Percentiles rank a stretch among this genome's conserved stretches.
Evolutionary conservation across 2,888 invertebrate species (phyloP).

Genomic region (Ectemnius lituratus): DNA sequence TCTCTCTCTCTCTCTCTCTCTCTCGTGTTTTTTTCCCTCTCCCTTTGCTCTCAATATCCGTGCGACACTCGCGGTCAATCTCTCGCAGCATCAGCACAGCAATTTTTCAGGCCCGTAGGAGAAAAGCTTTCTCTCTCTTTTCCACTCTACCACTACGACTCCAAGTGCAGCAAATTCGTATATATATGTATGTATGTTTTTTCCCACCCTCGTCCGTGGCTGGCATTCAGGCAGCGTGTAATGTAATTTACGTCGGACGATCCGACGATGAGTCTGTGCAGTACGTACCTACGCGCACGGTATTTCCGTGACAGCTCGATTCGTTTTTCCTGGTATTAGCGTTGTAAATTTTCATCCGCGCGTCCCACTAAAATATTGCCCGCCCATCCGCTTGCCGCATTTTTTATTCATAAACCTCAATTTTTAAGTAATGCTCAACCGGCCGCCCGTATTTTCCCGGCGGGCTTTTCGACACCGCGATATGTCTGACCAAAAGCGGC

Average conservation of each 20-base stretch:
- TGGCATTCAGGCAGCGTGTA: slow-evolving; percentile 36
- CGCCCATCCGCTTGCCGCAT: background rate
- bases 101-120: slow-evolving; percentile 17
- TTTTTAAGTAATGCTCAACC: slow-evolving; percentile 3
- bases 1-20: no score
- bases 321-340: slow-evolving; percentile 22
- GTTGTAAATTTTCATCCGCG: slow-evolving; percentile 31
- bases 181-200: slow-evolving; percentile 27
- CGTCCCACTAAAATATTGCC: slow-evolving; percentile 5
- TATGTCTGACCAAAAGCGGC: no score
- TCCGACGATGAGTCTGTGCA: slow-evolving; percentile 14
- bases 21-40: no score
- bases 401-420: slow-evolving; percentile 8
- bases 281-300: slow-evolving; percentile 1
- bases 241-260: slow-evolving; percentile 50
- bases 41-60: slow-evolving; percentile 13
- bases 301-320: slow-evolving; percentile 25
- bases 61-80: slow-evolving; percentile 34
- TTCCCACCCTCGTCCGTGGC: slow-evolving; percentile 27
- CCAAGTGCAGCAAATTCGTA: no score
- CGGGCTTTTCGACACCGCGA: no score
- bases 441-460: background rate
- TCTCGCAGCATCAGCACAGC: slow-evolving; percentile 33
- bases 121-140: no score
- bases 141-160: background rate